phyloP scores from a whole-genome alignment of 2,113 vertebrate genomes.

The Hiodon tergisus region DNA sequence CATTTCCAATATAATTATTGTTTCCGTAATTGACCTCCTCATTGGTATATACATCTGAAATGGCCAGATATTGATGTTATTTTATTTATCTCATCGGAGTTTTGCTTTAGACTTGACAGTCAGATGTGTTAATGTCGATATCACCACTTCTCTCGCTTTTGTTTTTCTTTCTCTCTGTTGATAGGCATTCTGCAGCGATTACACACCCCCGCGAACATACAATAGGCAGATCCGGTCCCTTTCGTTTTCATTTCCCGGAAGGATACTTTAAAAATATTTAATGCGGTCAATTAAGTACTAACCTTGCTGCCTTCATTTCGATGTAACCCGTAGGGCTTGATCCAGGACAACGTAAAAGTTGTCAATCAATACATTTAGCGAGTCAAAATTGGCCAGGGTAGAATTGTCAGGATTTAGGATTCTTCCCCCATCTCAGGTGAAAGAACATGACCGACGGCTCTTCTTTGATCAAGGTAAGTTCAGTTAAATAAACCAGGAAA shows the following conservation, averaged over 20 bases:
- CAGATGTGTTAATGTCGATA: not conserved
- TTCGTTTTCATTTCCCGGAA: constrained; percentile 85
- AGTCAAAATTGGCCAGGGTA: not conserved
- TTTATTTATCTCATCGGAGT: not conserved
- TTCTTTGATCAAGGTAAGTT: constrained; percentile 66
- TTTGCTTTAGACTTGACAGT: not conserved
- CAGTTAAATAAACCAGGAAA: constrained; percentile 18
- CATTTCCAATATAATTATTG: too few species aligned
- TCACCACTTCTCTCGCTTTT: not conserved
- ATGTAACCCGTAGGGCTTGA: not conserved
- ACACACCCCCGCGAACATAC: constrained; percentile 17
- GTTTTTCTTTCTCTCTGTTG: constrained; percentile 1
- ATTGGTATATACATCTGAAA: not conserved
- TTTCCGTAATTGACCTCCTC: not conserved
- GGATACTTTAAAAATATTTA: constrained; percentile 35
- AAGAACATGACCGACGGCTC: constrained; percentile 38
- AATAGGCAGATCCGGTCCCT: constrained; percentile 48
- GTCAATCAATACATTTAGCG: not conserved
- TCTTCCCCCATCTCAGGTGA: constrained; percentile 11
- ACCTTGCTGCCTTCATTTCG: constrained; percentile 2
- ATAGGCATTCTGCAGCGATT: not conserved
- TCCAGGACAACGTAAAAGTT: not conserved
- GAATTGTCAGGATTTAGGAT: constrained; percentile 13
- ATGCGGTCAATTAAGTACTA: constrained; percentile 39
- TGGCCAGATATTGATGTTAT: not conserved